These are phyloP conservation scores for Chymomyza amoena DNA, from an alignment of 2,888 invertebrate genomes.

Conservation along the genomic window DNA sequence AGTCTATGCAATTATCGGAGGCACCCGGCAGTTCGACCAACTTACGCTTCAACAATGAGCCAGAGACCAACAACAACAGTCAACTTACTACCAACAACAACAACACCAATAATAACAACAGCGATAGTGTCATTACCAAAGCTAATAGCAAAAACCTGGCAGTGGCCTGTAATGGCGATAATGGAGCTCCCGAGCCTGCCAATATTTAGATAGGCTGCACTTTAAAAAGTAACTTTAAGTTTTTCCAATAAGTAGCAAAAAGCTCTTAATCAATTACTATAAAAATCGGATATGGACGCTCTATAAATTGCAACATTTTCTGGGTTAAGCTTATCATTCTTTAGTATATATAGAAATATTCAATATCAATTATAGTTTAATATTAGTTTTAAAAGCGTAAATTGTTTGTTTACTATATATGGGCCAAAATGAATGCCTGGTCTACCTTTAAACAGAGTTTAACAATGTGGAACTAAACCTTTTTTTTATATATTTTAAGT, in stretches of 20 bases:
- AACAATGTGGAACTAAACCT: no score
- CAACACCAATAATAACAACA: constrained; percentile 37
- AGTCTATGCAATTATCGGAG: constrained; percentile 52
- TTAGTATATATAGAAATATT: no score
- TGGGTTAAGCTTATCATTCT: no score
- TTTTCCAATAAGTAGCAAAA: neutral
- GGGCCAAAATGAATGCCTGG: no score
- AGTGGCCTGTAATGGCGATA: neutral
- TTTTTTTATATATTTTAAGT: no score
- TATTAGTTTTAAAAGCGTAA: neutral
- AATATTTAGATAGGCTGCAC: neutral
- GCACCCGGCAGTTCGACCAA: constrained; percentile 58
- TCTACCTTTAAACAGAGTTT: no score
- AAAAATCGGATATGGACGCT: neutral
- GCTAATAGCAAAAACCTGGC: constrained; percentile 5
- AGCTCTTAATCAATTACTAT: neutral
- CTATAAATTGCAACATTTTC: neutral
- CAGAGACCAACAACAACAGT: constrained; percentile 46
- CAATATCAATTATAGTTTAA: no score
- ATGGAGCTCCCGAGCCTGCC: neutral
- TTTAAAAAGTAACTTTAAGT: neutral
- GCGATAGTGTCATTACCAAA: constrained; percentile 3
- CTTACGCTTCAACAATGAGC: constrained; percentile 15
- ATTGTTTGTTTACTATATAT: neutral
- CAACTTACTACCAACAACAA: constrained; percentile 38